Evolutionary conservation across 2,113 vertebrate species (phyloP), one percentile per base, ranked within the genome.

Genomic region (Mellivora capensis): DNA sequence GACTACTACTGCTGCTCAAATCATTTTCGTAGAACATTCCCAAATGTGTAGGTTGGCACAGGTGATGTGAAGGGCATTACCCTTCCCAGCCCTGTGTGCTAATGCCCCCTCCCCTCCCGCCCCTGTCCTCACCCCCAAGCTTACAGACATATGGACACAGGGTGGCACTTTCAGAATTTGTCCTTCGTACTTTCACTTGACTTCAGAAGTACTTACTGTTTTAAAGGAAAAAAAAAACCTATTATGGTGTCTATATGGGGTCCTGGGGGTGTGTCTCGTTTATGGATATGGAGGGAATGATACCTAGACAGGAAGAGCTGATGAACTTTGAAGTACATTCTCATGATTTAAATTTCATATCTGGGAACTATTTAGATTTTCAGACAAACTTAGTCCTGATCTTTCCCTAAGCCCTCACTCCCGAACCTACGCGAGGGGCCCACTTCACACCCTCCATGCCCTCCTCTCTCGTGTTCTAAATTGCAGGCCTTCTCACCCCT

Each of bases 41-140:
- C 31, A 17, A 83, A 57, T 7, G 2, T 3, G 27, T 31, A 23
- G n/a, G 17, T 8, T 2, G 2, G 34, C 0, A 20, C 34, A 18
- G 39, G 47, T 3, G 0, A 71, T 11, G 21, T 0, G 20, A n/a
- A 31, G 11, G 14, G 15, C 3, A 0, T 87, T 31, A 29, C 25
- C 69, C 93, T 82, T 49, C 64, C 25, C 21, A 25, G 29, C 25
- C 37, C 47, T 8, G 3, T 0, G 27, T 42, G 20, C 54, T 27
- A 2, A 37, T 20, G 49, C 10, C 31, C 27, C 7, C 9, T 0
- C 21, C 6, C 2, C 57, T 8, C 2, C 13, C 0, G 18, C 7
- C 49, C 5, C 3, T 1, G 23, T 47, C 37, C 39, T 25, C n/a
- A 18, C 14, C 59, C 37, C 34, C 42, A 76, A 10, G 31, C 1